Evolutionary conservation across 2,113 vertebrate species (phyloP), one percentile per base, ranked within the genome.

Genomic region (Calcarius ornatus): DNA sequence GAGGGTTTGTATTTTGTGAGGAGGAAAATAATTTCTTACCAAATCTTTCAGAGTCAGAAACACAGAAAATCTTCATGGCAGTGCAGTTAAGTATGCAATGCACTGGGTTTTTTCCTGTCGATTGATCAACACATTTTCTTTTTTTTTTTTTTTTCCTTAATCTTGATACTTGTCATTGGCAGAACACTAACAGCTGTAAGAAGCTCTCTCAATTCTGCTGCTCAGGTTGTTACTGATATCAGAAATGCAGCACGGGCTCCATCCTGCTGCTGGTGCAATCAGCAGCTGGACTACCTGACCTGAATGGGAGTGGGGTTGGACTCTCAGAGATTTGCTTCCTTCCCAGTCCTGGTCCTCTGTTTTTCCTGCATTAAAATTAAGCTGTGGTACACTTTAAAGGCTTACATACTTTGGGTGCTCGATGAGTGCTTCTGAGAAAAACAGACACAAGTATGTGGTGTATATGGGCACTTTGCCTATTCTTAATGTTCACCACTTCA

Each of bases 1-100:
- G n/a, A 13, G 51, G 43, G 30, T 71, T 77, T 86, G 50, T 91
- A 64, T 66, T 96, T 96, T 45, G 33, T 91, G 95, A 93, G 94
- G 71, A 87, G 92, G 82, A 96, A 96, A 84, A 90, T n/a, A 61
- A 83, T 95, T 95, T 92, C 48, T 95, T 96, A 88, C 30, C 82
- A 68, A 94, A 86, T 93, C 83, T 23, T 93, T 84, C 43, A 30
- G 37, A 33, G 81, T 85, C 54, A 94, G 51, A 90, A 91, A 77
- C 11, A n/a, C 35, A 64, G 88, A 50, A 82, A 90, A 81, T 89
- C 71, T 82, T 80, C 2, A 3, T 35, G 81, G 59, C 71, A 38
- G 40, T 31, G 24, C 42, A 38, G 24, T 48, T 82, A 56, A 47
- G 24, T 85, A 86, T 88, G 60, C 21, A 60, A 11, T 59, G 38